Evolutionary conservation across 2,888 invertebrate genomes (phyloP), one percentile per base, ranked within the genome.

Genomic region (Drosophila diplacantha): DNA sequence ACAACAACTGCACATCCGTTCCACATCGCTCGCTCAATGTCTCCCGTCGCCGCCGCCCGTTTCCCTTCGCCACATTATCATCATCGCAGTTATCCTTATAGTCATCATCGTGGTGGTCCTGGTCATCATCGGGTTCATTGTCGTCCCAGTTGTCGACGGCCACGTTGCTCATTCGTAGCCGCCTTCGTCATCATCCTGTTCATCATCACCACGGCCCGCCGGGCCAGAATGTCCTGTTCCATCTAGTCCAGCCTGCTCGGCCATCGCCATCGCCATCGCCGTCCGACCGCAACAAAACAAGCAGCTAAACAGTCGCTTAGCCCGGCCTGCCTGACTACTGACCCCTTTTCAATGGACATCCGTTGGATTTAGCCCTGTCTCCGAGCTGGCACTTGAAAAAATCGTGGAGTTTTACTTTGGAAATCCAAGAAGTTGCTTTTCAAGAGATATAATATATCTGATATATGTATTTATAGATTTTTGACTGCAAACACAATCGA

Each of bases 341-440:
- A 84, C 78, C 78, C 84, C 83, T 81, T 82, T 84, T 81, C 84
- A 84, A 79, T 79, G 78, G 77, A 53, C 77, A 80, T 84, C 83
- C 84, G 77, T 49, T 78, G 65, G 66, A 69, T 71, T 59, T 52
- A 53, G 75, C 61, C 80, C 44, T 46, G 37, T 63, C 39, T 61
- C 29, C 44, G 24, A 11, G 32, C 9, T 14, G 44, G 44, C 32
- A 46, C 58, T 57, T 3, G 31, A 37, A 46, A 31, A 59, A 61
- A 20, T 5, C 3, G 5, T 18, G 2, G 0, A 37, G 16, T 9
- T 9, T 35, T 16, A 35, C 9, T 16, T 16, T 4, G 9, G 2
- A 35, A 9, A 9, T 4, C 8, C 4, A 16, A 35, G 35, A 16
- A 9, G 4, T 16, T 4, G n/a, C n/a, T 7, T 34, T 29, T 4